Conservation (phyloP, 2,113 vertebrate species). For the Tiliqua scincoides region DNA sequence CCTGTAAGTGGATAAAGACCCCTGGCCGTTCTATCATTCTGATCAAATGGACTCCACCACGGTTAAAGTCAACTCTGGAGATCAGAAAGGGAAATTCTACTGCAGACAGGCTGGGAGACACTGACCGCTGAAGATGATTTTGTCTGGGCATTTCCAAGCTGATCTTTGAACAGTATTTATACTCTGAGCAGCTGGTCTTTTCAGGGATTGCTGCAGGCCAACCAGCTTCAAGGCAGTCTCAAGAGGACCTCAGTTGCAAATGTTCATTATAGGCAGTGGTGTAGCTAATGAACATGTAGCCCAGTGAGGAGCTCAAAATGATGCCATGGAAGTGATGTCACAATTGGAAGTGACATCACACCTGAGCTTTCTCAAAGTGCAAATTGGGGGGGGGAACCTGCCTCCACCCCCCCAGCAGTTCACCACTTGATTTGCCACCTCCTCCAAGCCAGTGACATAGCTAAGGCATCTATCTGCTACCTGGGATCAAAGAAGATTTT, state of each 20-base stretch:
- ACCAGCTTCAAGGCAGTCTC: background rate
- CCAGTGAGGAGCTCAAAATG: no score
- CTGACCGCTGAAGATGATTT: background rate
- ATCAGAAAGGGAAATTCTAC: background rate
- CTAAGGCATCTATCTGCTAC: no score
- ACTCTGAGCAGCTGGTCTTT: background rate
- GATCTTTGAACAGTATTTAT: background rate
- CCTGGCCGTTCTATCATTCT: background rate
- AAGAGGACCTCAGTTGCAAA: background rate
- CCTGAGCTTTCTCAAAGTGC: no score
- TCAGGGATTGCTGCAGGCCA: background rate
- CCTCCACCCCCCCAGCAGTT: no score
- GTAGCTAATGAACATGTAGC: no score
- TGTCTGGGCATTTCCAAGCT: background rate
- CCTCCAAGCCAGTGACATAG: no score
- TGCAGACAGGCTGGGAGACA: background rate
- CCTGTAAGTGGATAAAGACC: conserved; percentile 7
- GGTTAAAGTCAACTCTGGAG: background rate
- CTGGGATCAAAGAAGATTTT: no score
- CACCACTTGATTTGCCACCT: no score
- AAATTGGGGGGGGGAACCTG: no score
- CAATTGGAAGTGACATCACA: no score
- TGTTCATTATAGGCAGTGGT: no score
- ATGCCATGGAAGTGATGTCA: no score
- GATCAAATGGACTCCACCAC: background rate